Evolutionary conservation across 2,797 vertebrate species (phyloP).

Genomic region (Catostomus latipinnis): DNA sequence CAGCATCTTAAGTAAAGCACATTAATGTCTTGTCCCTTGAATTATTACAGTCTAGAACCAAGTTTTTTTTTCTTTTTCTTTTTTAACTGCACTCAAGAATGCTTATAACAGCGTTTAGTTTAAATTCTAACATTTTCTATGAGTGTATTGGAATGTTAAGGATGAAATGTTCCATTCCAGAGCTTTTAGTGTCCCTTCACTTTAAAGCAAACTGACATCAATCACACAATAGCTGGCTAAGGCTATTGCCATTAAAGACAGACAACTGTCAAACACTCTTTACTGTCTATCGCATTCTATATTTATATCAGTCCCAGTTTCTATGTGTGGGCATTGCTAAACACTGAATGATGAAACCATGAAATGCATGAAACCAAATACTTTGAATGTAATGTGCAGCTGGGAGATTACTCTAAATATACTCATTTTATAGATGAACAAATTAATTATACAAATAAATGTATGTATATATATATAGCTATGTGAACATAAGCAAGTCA

Average conservation of each 20-base stretch:
- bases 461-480: background rate
- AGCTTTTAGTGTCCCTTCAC: background rate
- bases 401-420: background rate
- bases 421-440: background rate
- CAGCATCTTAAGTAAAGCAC: too few relatives aligned
- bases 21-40: background rate
- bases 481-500: background rate
- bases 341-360: background rate
- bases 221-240: too few relatives aligned
- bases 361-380: background rate
- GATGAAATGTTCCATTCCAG: background rate
- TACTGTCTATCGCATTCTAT: too few relatives aligned
- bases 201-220: too few relatives aligned
- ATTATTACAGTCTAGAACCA: slow-evolving; percentile 15
- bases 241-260: too few relatives aligned
- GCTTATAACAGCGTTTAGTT: too few relatives aligned
- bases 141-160: background rate
- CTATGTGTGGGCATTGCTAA: slow-evolving; percentile 6
- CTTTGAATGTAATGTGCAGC: background rate
- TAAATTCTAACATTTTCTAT: too few relatives aligned
- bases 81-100: too few relatives aligned
- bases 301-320: slow-evolving; percentile 13
- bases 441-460: too few relatives aligned
- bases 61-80: too few relatives aligned
- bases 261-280: too few relatives aligned